A percentile compares a stretch with the other conserved stretches of the same genome.
These are phyloP conservation scores for Propithecus deckenii DNA, from an alignment of 2,797 vertebrate species.

Conservation along the genomic window DNA sequence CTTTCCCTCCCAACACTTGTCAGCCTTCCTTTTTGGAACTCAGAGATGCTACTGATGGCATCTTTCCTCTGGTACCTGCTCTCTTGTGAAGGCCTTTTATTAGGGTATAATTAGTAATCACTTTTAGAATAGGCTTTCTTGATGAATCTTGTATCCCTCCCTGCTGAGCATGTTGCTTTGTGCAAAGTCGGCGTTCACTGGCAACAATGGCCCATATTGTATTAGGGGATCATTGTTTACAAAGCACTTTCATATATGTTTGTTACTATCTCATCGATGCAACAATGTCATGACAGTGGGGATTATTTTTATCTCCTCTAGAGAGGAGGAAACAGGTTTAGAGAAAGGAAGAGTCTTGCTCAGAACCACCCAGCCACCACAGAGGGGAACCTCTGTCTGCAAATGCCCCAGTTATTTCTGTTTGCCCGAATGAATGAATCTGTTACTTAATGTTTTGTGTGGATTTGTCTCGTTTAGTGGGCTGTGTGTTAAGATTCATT, in stretches of 20 bases:
- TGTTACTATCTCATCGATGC: background rate
- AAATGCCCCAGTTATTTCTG: background rate
- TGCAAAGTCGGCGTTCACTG: background rate
- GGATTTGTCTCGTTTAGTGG: conserved; percentile 7
- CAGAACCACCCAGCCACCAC: background rate
- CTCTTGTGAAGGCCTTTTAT: background rate
- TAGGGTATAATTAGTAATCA: background rate
- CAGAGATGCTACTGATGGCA: background rate
- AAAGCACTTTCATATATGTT: background rate
- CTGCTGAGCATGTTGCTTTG: background rate
- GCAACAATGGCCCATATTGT: background rate
- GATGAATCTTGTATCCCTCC: background rate
- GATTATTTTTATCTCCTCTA: conserved; percentile 11
- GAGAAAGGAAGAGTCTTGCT: conserved; percentile 10
- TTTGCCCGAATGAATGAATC: background rate
- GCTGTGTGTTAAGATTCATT: background rate
- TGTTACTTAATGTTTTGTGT: background rate
- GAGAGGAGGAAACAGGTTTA: background rate
- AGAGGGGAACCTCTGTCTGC: background rate
- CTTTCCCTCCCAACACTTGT: background rate
- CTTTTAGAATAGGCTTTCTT: background rate
- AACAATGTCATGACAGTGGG: background rate
- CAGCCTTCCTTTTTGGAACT: background rate
- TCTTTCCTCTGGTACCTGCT: background rate
- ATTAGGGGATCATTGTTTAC: conserved; percentile 1